Percentiles rank a stretch among this genome's conserved stretches.
These are phyloP conservation scores for Caenorhabditis imperialis DNA, from an alignment of 2,888 invertebrate species.

Conservation along the genomic window DNA sequence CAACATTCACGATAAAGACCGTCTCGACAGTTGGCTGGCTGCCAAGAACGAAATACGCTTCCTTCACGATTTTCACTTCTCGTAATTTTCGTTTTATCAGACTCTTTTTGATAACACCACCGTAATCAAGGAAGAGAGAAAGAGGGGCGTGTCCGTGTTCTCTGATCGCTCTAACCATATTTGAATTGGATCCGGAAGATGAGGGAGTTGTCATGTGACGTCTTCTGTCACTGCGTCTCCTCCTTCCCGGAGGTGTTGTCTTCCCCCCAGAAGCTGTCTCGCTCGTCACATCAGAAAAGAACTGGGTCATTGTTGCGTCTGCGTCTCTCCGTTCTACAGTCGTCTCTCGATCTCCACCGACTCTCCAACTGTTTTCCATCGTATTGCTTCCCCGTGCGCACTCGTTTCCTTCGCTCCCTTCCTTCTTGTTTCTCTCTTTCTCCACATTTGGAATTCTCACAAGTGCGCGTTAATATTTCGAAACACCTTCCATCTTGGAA, in stretches of 20 bases:
- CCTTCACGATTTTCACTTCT: conserved; percentile 5
- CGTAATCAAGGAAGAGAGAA: no score
- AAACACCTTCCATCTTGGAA: conserved; percentile 7
- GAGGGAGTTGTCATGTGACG: not conserved
- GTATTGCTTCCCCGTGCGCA: no score
- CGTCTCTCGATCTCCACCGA: no score
- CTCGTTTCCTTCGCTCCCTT: conserved; percentile 9
- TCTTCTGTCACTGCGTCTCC: not conserved
- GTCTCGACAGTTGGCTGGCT: conserved; percentile 32
- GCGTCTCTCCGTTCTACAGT: conserved; percentile 14
- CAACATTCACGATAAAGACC: conserved; percentile 7
- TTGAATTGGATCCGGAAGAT: not conserved
- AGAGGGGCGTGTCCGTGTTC: no score
- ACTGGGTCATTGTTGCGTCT: conserved; percentile 36
- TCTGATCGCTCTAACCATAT: no score
- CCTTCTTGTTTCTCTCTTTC: conserved; percentile 3
- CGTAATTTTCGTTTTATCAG: not conserved
- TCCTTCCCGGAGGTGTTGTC: conserved; percentile 2
- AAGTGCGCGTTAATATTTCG: not conserved
- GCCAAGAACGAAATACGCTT: conserved; percentile 25
- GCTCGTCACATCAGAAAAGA: conserved; percentile 13
- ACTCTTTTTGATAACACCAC: not conserved
- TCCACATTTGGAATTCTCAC: conserved; percentile 5
- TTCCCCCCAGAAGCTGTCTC: conserved; percentile 15
- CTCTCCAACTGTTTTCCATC: no score